Conservation (phyloP, 1,140 invertebrate genomes). For the Ericerus pela region DNA sequence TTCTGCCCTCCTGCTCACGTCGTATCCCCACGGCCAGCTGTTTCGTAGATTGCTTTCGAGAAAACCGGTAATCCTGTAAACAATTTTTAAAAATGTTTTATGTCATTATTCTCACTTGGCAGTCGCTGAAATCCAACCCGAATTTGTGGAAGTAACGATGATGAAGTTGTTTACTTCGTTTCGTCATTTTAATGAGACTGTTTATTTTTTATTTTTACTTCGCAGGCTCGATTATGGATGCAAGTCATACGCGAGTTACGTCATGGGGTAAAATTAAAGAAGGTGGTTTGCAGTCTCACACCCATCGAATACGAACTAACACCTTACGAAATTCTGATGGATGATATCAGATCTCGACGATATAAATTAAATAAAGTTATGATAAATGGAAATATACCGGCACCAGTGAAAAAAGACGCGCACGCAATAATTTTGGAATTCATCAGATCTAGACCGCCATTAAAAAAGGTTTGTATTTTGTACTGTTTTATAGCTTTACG, state of each 20-base stretch:
- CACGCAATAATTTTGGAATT: conserved; percentile 91
- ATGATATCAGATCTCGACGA: conserved; percentile 77
- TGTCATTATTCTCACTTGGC: too few species aligned
- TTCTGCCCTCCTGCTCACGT: too few species aligned
- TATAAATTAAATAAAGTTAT: conserved; percentile 68
- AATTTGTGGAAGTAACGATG: too few species aligned
- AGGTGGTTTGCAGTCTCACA: conserved; percentile 54
- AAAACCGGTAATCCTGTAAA: too few species aligned
- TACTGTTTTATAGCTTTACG: too few species aligned
- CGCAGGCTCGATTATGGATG: conserved; percentile 86
- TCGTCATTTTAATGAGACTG: too few species aligned
- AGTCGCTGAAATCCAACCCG: too few species aligned
- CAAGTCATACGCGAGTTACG: conserved; percentile 80
- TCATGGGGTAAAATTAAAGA: conserved; percentile 80
- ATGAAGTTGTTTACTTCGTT: too few species aligned
- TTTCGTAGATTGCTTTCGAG: too few species aligned
- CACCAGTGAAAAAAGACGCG: conserved; percentile 76
- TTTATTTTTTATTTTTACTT: conserved; percentile 19
- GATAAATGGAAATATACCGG: conserved; percentile 68
- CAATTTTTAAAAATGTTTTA: too few species aligned
- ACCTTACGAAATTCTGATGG: conserved; percentile 94
- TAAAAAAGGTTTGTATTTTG: conserved; percentile 88
- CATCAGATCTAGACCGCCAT: conserved; percentile 81
- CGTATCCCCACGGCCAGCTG: too few species aligned
- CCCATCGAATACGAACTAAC: conserved; percentile 82